Base-by-base conservation (phyloP, 2,888 invertebrate genomes). In the Beris chalybata region DNA sequence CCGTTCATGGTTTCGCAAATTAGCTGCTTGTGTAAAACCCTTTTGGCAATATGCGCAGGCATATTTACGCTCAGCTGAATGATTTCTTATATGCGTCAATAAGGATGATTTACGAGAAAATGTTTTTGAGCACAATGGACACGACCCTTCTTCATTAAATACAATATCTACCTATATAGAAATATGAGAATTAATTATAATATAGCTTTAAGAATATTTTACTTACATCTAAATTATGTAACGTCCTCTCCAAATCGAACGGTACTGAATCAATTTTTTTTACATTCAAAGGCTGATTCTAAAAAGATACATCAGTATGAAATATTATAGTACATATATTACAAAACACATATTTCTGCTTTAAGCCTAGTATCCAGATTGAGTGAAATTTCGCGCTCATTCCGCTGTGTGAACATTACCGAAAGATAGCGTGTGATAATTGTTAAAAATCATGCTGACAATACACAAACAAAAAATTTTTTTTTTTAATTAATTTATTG, bases 21-120 rank as follows among this genome's bases (percentile, higher is more conserved):
- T 81, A 67, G 81, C 81, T 55, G 81, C 81, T 71, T 81, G 81
- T 70, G 81, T 81, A 67, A 81, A 81, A 64, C 81, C 81, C 75
- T 81, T 81, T 74, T 80, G 78, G 71, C 81, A 81, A 70, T 74
- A 81, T 67, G 73, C 77, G 72, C 81, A 81, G 64, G 80, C 78
- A 74, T 78, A 81, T 71, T 81, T 81, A 52, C 80, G 76, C 71
- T 81, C 81, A 48, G 80, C 81, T 55, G 81, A 79, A 74, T 81
- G 81, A 75, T 81, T 81, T 64, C 81, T 77, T 73, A 81, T 80
- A 72, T 81, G 81, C 69, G 81, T 81, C 72, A 81, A 73, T 68
- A 81, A 73, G 64, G 81, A 81, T 65, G 81, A 78, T 73, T 81
- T 80, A 38, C 81, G 75, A 64, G 81, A 80, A 74, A 81, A 81